Percentiles rank a stretch among this genome's conserved stretches.
Conservation (phyloP, 2,888 invertebrate genomes). For the Plebejus argus region DNA sequence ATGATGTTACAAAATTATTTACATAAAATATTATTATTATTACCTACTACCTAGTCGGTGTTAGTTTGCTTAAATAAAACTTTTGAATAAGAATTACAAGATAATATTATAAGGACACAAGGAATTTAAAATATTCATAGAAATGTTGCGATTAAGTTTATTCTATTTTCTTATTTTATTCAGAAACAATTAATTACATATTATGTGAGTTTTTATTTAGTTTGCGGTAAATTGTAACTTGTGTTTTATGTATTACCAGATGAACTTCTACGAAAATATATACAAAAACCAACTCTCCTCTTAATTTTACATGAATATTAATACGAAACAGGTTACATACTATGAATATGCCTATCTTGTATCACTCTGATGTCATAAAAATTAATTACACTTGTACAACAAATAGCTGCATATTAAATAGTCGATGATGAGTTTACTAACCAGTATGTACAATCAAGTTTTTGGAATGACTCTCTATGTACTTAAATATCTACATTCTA, state of each 20-base stretch:
- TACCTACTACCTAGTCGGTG: too few species aligned
- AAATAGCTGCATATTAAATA: constrained; percentile 7
- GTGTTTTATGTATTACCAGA: neutral
- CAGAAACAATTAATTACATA: neutral
- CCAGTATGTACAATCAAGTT: neutral
- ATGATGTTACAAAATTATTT: too few species aligned
- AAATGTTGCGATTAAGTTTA: neutral
- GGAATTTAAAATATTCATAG: neutral
- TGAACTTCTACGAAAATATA: neutral
- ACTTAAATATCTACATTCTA: neutral
- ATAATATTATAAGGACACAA: too few species aligned
- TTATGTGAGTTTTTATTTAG: neutral
- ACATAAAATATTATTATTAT: too few species aligned
- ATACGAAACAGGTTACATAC: neutral
- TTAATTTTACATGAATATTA: neutral
- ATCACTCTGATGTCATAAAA: constrained; percentile 16
- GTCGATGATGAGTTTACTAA: neutral
- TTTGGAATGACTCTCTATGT: neutral
- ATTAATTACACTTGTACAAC: constrained; percentile 3
- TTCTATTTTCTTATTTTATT: neutral
- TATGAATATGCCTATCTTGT: neutral
- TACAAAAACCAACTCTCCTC: neutral
- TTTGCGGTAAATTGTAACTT: neutral
- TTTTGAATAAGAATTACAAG: too few species aligned
- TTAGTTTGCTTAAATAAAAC: too few species aligned